These are phyloP conservation scores for human DNA, from an alignment of 2,113 vertebrate species.

Conservation along the genomic window DNA sequence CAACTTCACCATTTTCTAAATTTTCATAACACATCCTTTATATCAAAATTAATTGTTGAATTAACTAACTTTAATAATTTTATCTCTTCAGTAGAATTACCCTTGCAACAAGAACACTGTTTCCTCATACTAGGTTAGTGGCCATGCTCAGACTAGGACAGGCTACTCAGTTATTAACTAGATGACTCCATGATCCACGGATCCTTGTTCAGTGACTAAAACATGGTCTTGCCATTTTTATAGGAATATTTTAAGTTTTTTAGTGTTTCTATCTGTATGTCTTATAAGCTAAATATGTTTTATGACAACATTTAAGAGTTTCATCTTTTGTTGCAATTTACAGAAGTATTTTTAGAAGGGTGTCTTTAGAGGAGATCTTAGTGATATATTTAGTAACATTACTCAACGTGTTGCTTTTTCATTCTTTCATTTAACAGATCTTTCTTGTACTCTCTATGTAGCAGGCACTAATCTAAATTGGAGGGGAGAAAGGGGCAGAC, in stretches of 20 bases:
- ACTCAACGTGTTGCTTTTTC: not conserved
- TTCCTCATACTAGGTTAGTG: not conserved
- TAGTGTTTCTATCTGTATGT: not conserved
- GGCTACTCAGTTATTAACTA: not conserved
- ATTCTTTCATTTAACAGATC: not conserved
- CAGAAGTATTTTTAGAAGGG: not conserved
- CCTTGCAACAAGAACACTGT: not conserved
- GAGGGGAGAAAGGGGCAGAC: rapidly evolving
- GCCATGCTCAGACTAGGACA: not conserved
- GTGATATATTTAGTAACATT: not conserved
- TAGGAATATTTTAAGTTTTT: not conserved
- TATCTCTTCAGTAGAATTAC: not conserved
- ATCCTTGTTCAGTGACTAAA: not conserved
- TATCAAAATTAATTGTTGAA: not conserved
- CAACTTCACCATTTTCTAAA: not conserved
- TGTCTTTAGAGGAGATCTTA: not conserved
- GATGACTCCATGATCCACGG: not conserved
- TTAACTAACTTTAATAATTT: constrained; percentile 14
- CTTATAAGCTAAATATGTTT: not conserved
- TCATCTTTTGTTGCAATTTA: not conserved
- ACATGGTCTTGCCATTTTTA: not conserved
- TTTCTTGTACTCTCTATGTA: not conserved
- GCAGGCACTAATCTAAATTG: not conserved
- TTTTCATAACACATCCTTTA: not conserved
- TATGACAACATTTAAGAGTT: not conserved